A percentile compares a stretch with the other conserved stretches of the same genome.
Conservation (phyloP, 2,888 invertebrate species). For the Drosophila imparisetae region DNA sequence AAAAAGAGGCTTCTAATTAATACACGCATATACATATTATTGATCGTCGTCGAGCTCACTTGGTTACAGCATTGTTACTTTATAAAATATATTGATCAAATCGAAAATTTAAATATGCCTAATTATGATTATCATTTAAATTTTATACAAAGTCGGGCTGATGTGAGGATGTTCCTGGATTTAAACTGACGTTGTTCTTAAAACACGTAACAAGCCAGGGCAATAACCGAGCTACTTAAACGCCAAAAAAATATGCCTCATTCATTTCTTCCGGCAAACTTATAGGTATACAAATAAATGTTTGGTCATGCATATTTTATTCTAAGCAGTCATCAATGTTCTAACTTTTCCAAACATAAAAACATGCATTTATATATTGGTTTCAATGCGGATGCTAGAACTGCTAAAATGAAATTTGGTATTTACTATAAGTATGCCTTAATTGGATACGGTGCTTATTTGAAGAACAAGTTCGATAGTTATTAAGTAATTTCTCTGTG, state of each 20-base stretch:
- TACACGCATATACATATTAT: not conserved
- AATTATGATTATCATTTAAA: not conserved
- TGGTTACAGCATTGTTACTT: not conserved
- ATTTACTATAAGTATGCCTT: constrained; percentile 33
- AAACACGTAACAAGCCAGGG: constrained; percentile 24
- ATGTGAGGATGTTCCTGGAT: constrained; percentile 19
- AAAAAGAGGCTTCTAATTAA: not conserved
- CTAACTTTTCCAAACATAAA: constrained; percentile 29
- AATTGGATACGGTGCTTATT: constrained; percentile 46
- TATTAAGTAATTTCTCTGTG: constrained; percentile 49
- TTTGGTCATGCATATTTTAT: constrained; percentile 53
- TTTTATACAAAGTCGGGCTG: not conserved
- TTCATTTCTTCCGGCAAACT: constrained; percentile 51
- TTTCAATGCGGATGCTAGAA: constrained; percentile 44
- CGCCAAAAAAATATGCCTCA: constrained; percentile 17
- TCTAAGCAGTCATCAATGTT: constrained; percentile 25
- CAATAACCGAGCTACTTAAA: constrained; percentile 52
- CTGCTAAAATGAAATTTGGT: constrained; percentile 17
- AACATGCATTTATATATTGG: constrained; percentile 19
- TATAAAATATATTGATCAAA: not conserved
- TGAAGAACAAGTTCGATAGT: constrained; percentile 68
- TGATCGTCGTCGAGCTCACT: not conserved
- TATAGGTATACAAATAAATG: constrained; percentile 16
- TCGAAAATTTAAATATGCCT: not conserved
- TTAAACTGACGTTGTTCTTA: constrained; percentile 4